phyloP scores from a whole-genome alignment of 2,888 invertebrate genomes.

The Drosophila sordidula region DNA sequence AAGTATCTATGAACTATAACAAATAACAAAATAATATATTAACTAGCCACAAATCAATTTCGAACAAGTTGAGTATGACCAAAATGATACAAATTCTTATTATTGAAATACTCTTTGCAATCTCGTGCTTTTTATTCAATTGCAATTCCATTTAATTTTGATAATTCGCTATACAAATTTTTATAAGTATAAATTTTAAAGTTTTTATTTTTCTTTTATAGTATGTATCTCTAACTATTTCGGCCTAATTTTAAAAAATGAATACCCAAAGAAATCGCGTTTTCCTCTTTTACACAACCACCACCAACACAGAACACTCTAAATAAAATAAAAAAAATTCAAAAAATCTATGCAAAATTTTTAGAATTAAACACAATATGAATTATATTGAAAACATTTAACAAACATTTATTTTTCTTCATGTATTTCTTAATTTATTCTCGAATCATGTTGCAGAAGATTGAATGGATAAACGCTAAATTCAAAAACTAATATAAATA shows the following conservation, averaged over 20 bases:
- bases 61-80: conserved; percentile 78
- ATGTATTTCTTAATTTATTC: conserved; percentile 82
- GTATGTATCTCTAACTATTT: conserved; percentile 35
- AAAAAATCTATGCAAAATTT: conserved; percentile 38
- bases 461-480: conserved; percentile 85
- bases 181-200: conserved; percentile 16
- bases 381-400: conserved; percentile 68
- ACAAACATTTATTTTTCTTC: conserved; percentile 74
- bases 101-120: conserved; percentile 64
- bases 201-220: conserved; percentile 24
- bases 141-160: conserved; percentile 52
- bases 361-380: conserved; percentile 44
- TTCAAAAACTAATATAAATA: conserved; percentile 50
- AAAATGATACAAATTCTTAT: conserved; percentile 62
- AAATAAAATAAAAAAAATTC: conserved; percentile 10
- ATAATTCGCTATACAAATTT: conserved; percentile 52
- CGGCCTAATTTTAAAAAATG: conserved; percentile 30
- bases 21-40: conserved; percentile 32
- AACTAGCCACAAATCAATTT: conserved; percentile 64
- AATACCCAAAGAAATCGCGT: conserved; percentile 29
- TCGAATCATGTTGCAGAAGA: conserved; percentile 85
- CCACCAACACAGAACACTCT: conserved; percentile 27
- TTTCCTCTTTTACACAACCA: conserved; percentile 44
- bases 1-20: conserved; percentile 52
- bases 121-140: conserved; percentile 68